These are phyloP conservation scores for Phengaris alcon DNA, from an alignment of 2,888 invertebrate genomes.

Conservation along the genomic window DNA sequence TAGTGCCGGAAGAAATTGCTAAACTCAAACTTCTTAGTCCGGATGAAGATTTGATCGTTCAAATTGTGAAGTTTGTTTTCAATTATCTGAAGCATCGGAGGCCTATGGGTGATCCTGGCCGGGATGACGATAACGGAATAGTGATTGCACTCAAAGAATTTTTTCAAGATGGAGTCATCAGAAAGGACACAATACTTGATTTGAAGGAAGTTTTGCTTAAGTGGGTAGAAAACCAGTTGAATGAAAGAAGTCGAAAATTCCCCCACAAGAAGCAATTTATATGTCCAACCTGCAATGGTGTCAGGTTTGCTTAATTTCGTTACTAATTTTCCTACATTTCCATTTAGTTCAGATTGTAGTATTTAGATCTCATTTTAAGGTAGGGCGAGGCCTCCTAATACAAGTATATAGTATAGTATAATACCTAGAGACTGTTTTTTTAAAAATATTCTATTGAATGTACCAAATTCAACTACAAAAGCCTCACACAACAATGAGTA, in stretches of 20 bases:
- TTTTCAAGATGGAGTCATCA: constrained; percentile 66
- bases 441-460: background rate
- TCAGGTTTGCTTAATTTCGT: constrained; percentile 46
- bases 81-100: constrained; percentile 64
- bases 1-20: constrained; percentile 63
- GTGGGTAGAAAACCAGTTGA: constrained; percentile 56
- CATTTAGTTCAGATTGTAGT: background rate
- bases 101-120: constrained; percentile 58
- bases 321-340: background rate
- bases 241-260: constrained; percentile 46
- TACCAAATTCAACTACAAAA: background rate
- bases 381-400: too few relatives aligned
- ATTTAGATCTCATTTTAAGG: too few relatives aligned
- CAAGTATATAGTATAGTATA: too few relatives aligned
- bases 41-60: constrained; percentile 65
- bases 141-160: constrained; percentile 62
- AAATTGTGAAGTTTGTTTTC: constrained; percentile 67
- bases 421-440: background rate
- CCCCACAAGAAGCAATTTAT: constrained; percentile 56
- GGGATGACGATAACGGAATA: constrained; percentile 60
- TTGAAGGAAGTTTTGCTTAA: constrained; percentile 56
- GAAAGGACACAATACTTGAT: constrained; percentile 57
- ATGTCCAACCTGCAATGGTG: constrained; percentile 58
- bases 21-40: constrained; percentile 59
- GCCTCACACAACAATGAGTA: background rate